Evolutionary conservation across 2,888 invertebrate species (phyloP).

Genomic region (Hydraecia micacea): DNA sequence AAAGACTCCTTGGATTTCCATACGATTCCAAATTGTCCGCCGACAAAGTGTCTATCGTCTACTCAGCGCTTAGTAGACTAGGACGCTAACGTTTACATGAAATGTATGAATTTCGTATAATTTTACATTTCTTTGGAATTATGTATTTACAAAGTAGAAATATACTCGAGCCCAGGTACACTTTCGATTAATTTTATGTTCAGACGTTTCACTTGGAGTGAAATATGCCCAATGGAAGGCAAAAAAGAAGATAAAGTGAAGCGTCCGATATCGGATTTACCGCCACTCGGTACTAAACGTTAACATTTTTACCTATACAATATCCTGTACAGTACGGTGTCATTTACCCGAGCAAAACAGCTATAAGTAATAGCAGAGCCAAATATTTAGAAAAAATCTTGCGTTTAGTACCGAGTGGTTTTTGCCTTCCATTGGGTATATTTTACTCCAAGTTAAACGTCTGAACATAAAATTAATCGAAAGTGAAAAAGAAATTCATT

Average conservation of each 20-base stretch:
- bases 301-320: not conserved
- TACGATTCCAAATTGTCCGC: not conserved
- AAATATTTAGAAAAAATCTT: not conserved
- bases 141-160: not conserved
- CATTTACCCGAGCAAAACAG: not conserved
- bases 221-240: no score
- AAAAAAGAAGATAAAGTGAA: no score
- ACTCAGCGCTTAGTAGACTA: not conserved
- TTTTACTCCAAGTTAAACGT: not conserved
- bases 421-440: not conserved
- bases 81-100: not conserved
- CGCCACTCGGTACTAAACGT: no score
- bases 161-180: not conserved
- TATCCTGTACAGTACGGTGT: not conserved
- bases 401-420: not conserved
- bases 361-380: not conserved
- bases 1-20: not conserved
- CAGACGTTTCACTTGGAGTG: no score
- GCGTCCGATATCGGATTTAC: no score
- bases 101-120: not conserved
- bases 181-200: no score
- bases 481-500: not conserved
- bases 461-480: not conserved
- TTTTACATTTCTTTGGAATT: not conserved
- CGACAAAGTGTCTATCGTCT: not conserved